phyloP scores from a whole-genome alignment of 2,888 invertebrate genomes.

The Eristalis tenax region DNA sequence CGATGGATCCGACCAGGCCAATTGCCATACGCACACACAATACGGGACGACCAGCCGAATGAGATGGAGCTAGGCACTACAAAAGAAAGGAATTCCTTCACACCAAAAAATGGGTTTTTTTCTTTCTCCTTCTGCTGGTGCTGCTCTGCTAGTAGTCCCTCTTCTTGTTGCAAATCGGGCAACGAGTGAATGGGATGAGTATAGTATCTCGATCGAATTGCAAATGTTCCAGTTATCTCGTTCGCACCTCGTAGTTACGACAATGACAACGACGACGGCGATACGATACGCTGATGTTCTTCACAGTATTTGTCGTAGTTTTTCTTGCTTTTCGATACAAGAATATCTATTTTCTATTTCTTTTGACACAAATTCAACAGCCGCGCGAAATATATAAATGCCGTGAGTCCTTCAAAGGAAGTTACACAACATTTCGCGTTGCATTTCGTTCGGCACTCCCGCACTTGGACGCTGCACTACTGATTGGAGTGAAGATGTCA shows the following conservation, averaged over 20 bases:
- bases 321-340: slow-evolving; percentile 71
- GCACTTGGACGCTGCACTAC: slow-evolving; percentile 15
- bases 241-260: slow-evolving; percentile 47
- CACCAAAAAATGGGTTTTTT: slow-evolving; percentile 7
- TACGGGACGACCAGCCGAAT: slow-evolving; percentile 2
- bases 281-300: slow-evolving; percentile 1
- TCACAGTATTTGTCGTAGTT: slow-evolving; percentile 33
- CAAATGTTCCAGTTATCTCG: slow-evolving; percentile 26
- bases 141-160: background rate
- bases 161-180: background rate
- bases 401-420: slow-evolving; percentile 47
- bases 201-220: background rate
- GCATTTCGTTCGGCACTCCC: slow-evolving; percentile 35
- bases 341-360: slow-evolving; percentile 44
- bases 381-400: slow-evolving; percentile 75
- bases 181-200: background rate
- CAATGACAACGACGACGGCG: background rate
- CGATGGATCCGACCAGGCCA: slow-evolving; percentile 30
- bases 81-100: slow-evolving; percentile 69
- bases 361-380: slow-evolving; percentile 80
- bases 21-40: slow-evolving; percentile 49
- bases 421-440: slow-evolving; percentile 63
- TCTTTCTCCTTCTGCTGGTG: background rate
- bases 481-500: background rate
- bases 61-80: slow-evolving; percentile 43